A percentile compares a stretch with the other conserved stretches of the same genome.
Evolutionary conservation across 2,113 vertebrate genomes (phyloP).

Genomic region (Tachysurus fulvidraco): DNA sequence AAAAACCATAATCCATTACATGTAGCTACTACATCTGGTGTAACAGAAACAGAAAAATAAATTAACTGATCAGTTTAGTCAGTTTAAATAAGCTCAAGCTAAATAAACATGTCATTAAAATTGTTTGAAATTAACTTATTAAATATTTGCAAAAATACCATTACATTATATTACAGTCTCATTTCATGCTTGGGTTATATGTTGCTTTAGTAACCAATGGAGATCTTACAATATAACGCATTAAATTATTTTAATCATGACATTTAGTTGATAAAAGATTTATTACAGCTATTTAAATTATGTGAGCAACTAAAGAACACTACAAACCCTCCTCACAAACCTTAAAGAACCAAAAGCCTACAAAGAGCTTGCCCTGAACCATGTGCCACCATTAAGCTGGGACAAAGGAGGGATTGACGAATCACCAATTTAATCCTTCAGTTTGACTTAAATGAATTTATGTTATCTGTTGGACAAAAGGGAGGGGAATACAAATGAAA

Average conservation of each 20-base stretch:
- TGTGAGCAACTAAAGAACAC: not conserved
- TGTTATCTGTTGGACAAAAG: conserved; percentile 74
- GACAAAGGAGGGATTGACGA: conserved; percentile 76
- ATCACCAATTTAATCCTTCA: conserved; percentile 74
- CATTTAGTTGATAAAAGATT: not conserved
- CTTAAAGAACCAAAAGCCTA: conserved; percentile 33
- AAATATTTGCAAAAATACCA: not conserved
- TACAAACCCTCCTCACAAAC: not conserved
- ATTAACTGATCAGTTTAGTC: not conserved
- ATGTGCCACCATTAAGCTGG: conserved; percentile 76
- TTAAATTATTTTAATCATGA: not conserved
- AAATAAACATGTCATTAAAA: not conserved
- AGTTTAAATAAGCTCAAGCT: not conserved
- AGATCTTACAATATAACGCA: not conserved
- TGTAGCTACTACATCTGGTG: conserved; percentile 3
- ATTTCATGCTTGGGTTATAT: not conserved
- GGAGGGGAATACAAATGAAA: conserved; percentile 74
- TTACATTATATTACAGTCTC: no score
- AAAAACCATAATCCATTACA: conserved; percentile 50
- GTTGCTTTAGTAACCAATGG: not conserved
- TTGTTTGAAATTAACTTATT: not conserved
- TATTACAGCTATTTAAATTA: conserved; percentile 9
- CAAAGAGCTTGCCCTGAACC: conserved; percentile 68
- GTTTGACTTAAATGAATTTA: conserved; percentile 84
- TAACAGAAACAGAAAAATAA: not conserved